Percentiles rank a stretch among this genome's conserved stretches.
These are phyloP conservation scores for Melieria crassipennis DNA, from an alignment of 2,888 invertebrate species.

Conservation along the genomic window DNA sequence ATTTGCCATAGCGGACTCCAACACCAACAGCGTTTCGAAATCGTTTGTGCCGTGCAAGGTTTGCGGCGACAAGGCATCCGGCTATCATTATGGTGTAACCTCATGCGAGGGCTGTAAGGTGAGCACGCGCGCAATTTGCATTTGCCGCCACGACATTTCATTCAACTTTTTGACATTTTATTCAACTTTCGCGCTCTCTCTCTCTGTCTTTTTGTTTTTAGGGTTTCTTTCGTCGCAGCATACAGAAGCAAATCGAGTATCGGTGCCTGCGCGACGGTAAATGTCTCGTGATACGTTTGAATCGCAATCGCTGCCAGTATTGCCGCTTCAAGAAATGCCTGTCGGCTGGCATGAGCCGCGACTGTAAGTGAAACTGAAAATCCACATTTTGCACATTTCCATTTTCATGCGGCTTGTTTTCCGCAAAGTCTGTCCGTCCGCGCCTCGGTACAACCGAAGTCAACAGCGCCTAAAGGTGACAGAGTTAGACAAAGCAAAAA, in stretches of 20 bases:
- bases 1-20: slow-evolving; percentile 82
- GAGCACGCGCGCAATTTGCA: slow-evolving; percentile 49
- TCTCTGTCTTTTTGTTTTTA: slow-evolving; percentile 63
- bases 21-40: slow-evolving; percentile 82
- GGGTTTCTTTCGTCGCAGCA: slow-evolving; percentile 96
- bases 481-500: background rate
- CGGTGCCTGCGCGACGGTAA: slow-evolving; percentile 93
- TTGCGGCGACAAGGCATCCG: slow-evolving; percentile 92
- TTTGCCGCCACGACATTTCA: background rate
- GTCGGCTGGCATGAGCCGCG: slow-evolving; percentile 95
- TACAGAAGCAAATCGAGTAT: slow-evolving; percentile 97
- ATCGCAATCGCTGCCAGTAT: slow-evolving; percentile 94
- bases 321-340: slow-evolving; percentile 97
- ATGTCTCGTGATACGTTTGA: slow-evolving; percentile 91
- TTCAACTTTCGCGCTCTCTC: slow-evolving; percentile 6
- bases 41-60: slow-evolving; percentile 95
- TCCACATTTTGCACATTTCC: slow-evolving; percentile 10
- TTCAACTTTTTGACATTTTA: background rate
- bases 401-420: background rate
- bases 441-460: background rate
- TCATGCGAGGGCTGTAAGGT: slow-evolving; percentile 99
- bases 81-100: slow-evolving; percentile 97
- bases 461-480: background rate
- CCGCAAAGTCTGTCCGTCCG: background rate
- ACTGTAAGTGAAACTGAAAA: slow-evolving; percentile 79